Conservation (phyloP, 1,140 invertebrate species). For the Lerema accius region DNA sequence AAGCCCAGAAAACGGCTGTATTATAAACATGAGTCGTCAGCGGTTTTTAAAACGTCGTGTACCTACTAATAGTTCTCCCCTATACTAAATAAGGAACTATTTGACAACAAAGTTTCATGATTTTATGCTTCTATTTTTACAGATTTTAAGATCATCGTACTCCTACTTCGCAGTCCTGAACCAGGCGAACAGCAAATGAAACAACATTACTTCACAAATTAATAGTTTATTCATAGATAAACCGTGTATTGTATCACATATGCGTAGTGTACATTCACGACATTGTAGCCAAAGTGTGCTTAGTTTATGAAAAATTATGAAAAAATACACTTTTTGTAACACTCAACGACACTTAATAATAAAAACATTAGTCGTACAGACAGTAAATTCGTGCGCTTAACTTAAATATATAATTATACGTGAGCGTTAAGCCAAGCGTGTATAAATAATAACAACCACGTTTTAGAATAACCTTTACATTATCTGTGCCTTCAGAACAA, state of each 20-base stretch:
- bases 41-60: too few species aligned
- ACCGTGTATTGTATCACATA: constrained; percentile 81
- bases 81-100: too few species aligned
- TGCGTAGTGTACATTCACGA: constrained; percentile 76
- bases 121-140: constrained; percentile 45
- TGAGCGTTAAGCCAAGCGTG: constrained; percentile 55
- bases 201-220: constrained; percentile 60
- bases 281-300: constrained; percentile 77
- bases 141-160: constrained; percentile 78
- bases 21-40: too few species aligned
- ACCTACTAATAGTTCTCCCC: too few species aligned
- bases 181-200: constrained; percentile 61
- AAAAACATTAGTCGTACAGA: constrained; percentile 53
- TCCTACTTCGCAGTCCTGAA: constrained; percentile 80
- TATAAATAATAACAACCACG: constrained; percentile 59
- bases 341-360: constrained; percentile 65
- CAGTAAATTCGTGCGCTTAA: constrained; percentile 68
- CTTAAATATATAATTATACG: constrained; percentile 51
- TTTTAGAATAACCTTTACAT: constrained; percentile 42
- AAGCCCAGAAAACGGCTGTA: too few species aligned
- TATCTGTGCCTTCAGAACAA: constrained; percentile 3
- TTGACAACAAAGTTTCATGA: too few species aligned
- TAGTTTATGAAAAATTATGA: constrained; percentile 71
- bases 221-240: constrained; percentile 78
- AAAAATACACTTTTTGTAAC: constrained; percentile 71